Conservation (phyloP, 2,113 vertebrate genomes). For the Scophthalmus maximus region DNA sequence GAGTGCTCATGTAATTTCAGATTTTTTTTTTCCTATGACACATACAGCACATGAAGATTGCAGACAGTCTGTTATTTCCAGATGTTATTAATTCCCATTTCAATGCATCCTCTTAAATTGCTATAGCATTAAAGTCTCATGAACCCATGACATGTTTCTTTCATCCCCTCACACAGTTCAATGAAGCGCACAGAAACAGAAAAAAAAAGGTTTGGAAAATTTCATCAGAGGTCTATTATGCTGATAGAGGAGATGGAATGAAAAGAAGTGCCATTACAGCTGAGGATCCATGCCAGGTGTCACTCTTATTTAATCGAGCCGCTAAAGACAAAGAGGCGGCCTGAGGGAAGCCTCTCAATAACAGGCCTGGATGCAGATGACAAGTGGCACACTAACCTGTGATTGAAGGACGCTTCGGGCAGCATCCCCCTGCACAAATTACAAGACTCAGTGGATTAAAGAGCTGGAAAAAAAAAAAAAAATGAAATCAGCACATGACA, state of each 20-base stretch:
- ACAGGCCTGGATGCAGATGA: slow-evolving; percentile 62
- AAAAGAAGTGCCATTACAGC: slow-evolving; percentile 59
- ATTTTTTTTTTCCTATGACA: slow-evolving; percentile 39
- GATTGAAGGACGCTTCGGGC: slow-evolving; percentile 46
- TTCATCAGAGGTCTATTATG: slow-evolving; percentile 67
- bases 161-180: slow-evolving; percentile 27
- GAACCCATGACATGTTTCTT: slow-evolving; percentile 44
- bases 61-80: slow-evolving; percentile 13
- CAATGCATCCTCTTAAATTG: slow-evolving; percentile 60
- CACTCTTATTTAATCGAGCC: slow-evolving; percentile 69
- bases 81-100: slow-evolving; percentile 45
- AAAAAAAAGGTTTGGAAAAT: slow-evolving; percentile 49
- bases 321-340: slow-evolving; percentile 70
- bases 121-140: slow-evolving; percentile 42
- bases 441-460: slow-evolving; percentile 14
- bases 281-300: slow-evolving; percentile 68
- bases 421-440: slow-evolving; percentile 10
- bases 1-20: slow-evolving; percentile 35
- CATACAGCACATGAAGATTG: slow-evolving; percentile 23
- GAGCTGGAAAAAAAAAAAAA: too few relatives aligned
- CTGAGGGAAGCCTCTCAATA: slow-evolving; percentile 63
- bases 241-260: slow-evolving; percentile 61
- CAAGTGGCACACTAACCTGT: slow-evolving; percentile 58
- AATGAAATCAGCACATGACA: slow-evolving; percentile 21
- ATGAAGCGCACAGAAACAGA: slow-evolving; percentile 25